phyloP scores from a whole-genome alignment of 1,140 invertebrate genomes.

The Drosophila chauvacae region DNA sequence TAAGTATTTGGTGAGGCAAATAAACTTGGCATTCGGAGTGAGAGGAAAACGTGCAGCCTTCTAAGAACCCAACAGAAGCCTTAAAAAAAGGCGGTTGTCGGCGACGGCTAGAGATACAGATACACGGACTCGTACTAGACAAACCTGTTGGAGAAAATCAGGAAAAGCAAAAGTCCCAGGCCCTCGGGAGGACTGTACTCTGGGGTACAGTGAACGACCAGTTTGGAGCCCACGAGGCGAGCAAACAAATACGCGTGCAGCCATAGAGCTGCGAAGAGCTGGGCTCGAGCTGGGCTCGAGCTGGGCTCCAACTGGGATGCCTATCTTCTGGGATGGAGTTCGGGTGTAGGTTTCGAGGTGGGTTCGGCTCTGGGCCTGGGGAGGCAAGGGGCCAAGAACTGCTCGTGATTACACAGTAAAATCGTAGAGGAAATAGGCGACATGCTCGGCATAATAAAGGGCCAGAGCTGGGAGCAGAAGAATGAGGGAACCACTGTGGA shows the following conservation, averaged over 20 bases:
- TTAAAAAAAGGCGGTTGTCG: conserved; percentile 21
- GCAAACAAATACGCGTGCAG: conserved; percentile 81
- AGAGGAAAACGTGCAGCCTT: conserved; percentile 71
- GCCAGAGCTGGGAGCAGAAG: conserved; percentile 33
- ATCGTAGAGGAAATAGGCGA: conserved; percentile 62
- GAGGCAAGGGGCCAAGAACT: conserved; percentile 31
- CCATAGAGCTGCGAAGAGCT: conserved; percentile 51
- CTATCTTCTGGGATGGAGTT: conserved; percentile 10
- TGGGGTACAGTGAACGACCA: conserved; percentile 56
- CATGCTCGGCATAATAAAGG: conserved; percentile 77
- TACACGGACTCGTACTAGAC: conserved; percentile 69
- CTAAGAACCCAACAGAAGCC: conserved; percentile 71
- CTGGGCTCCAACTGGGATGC: conserved; percentile 27
- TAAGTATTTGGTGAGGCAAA: conserved; percentile 51
- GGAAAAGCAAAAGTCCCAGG: conserved; percentile 57
- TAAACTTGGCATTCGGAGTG: conserved; percentile 65
- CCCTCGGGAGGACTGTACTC: conserved; percentile 66
- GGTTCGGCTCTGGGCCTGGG: conserved; percentile 1
- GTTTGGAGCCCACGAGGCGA: conserved; percentile 76
- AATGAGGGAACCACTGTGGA: conserved; percentile 6
- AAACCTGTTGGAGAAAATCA: conserved; percentile 81
- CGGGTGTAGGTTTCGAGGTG: not conserved
- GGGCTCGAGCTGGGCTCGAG: conserved; percentile 23
- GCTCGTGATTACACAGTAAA: conserved; percentile 70
- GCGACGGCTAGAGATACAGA: conserved; percentile 9